These are phyloP conservation scores for Meiosimyza decipiens DNA, from an alignment of 2,888 invertebrate genomes.

Conservation along the genomic window DNA sequence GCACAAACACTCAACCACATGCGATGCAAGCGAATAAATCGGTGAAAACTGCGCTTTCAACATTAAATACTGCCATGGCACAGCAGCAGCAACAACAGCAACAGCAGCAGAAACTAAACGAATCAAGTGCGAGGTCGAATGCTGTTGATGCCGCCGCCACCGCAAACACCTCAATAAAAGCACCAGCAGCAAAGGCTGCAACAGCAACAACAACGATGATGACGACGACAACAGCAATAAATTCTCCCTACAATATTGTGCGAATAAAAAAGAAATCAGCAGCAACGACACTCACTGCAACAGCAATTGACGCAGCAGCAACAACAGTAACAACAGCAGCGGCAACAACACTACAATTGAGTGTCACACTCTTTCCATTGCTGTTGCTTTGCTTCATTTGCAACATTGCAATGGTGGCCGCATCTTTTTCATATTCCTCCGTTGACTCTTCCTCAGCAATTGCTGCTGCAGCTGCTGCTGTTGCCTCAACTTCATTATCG, in stretches of 20 bases:
- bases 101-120: conserved; percentile 39
- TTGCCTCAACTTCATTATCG: conserved; percentile 37
- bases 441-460: conserved; percentile 26
- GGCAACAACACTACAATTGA: conserved; percentile 15
- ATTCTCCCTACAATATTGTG: conserved; percentile 9
- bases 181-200: conserved; percentile 41
- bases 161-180: conserved; percentile 41
- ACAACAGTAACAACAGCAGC: conserved; percentile 28
- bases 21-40: conserved; percentile 25
- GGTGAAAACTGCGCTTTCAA: conserved; percentile 21
- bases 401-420: conserved; percentile 24
- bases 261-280: conserved; percentile 37
- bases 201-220: conserved; percentile 37
- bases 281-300: conserved; percentile 2
- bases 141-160: conserved; percentile 39
- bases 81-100: conserved; percentile 41
- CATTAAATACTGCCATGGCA: conserved; percentile 26
- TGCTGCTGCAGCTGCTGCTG: conserved; percentile 43
- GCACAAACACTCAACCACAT: conserved; percentile 17
- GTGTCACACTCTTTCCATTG: conserved; percentile 48
- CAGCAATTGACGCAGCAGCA: conserved; percentile 24
- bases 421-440: not conserved
- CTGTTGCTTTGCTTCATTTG: conserved; percentile 38
- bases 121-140: conserved; percentile 39
- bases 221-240: conserved; percentile 38